A percentile compares a stretch with the other conserved stretches of the same genome.
phyloP scores from a whole-genome alignment of 2,113 vertebrate genomes.

The Upupa epops region DNA sequence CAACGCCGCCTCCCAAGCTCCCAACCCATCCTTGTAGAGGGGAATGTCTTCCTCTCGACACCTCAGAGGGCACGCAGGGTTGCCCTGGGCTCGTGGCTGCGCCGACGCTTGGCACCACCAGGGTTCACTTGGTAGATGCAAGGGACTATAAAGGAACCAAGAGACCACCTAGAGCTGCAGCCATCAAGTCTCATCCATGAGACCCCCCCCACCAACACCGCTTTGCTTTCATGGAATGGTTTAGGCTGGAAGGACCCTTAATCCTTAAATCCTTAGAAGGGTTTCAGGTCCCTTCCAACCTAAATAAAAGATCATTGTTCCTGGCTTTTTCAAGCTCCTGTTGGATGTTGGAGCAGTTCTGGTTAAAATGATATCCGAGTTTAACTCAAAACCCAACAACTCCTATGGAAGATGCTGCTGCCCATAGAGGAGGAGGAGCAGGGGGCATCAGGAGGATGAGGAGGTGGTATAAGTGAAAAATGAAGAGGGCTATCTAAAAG shows the following conservation, averaged over 20 bases:
- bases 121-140: rapidly evolving
- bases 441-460: background rate
- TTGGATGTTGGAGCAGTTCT: background rate
- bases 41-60: rapidly evolving
- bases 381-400: background rate
- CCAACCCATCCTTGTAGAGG: rapidly evolving
- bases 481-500: too few relatives aligned
- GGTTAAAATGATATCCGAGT: background rate
- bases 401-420: background rate
- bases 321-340: background rate
- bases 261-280: too few relatives aligned
- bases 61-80: background rate
- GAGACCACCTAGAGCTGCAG: background rate
- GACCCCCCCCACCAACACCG: rapidly evolving
- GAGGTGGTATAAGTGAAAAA: too few relatives aligned
- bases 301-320: too few relatives aligned
- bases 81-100: background rate
- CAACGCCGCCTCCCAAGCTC: rapidly evolving
- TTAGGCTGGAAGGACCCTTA: too few relatives aligned
- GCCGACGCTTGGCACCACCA: rapidly evolving
- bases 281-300: too few relatives aligned
- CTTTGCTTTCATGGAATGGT: background rate
- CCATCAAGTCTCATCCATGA: background rate
- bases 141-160: background rate
- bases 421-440: background rate